Evolutionary conservation across 2,888 invertebrate genomes (phyloP), one percentile per base, ranked within the genome.

Genomic region (Blera fallax): DNA sequence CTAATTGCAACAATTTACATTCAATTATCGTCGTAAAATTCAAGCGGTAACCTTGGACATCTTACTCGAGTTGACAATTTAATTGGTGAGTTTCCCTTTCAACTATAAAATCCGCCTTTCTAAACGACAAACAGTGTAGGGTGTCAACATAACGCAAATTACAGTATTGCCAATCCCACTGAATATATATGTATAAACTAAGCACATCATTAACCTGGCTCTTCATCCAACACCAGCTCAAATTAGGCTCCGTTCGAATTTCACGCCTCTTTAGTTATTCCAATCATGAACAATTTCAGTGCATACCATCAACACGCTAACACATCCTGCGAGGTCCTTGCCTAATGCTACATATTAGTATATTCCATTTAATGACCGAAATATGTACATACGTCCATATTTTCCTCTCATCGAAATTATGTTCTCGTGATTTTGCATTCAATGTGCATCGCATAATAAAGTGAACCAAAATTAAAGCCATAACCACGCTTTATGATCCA

Each of bases 371-470:
- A 64, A 64, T 64, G 21, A 48, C 64, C 18, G n/a, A 11, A 29
- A 48, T 48, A 45, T 32, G 43, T 48, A 8, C 21, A 48, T 48
- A 48, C 21, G 40, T 48, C 11, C 24, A 40, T 40, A 40, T 40
- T 58, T 60, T 60, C 34, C 24, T 5, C 58, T 24, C 8, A 27
- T 16, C 29, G 7, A 8, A 43, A 14, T 45, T 62, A 45, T 32
- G 10, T 16, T 50, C 54, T 32, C 24, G 29, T 54, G 16, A 37
- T 52, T 50, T 50, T 24, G 21, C 16, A 65, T 52, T 65, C 37
- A 32, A 29, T 48, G 48, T 48, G 50, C 10, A 50, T 65, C 18
- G 65, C 50, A 37, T 65, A 34, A 65, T 65, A 52, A 65, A 65
- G 18, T 50, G 27, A 37, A 14, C 2, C 24, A 34, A 64, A 32